These are phyloP conservation scores for Leptopilina myrica DNA, from an alignment of 2,888 invertebrate species.

Conservation along the genomic window DNA sequence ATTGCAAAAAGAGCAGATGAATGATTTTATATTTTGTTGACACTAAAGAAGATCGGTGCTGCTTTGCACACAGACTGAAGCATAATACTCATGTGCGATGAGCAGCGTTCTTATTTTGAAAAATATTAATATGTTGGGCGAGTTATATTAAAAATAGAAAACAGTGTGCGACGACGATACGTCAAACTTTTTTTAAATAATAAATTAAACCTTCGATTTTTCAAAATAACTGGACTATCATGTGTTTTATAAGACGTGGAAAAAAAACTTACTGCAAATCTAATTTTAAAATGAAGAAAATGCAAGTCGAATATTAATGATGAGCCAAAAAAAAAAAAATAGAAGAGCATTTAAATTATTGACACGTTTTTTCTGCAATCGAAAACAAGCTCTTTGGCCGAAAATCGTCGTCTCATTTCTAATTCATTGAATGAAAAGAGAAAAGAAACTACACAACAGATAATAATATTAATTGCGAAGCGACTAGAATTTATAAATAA, in stretches of 20 bases:
- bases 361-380: constrained; percentile 6
- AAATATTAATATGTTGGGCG: constrained; percentile 3
- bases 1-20: constrained; percentile 12
- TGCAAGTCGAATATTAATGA: not conserved
- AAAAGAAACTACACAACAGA: too few species aligned
- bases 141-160: constrained; percentile 5
- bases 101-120: constrained; percentile 32
- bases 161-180: not conserved
- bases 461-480: not conserved
- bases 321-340: constrained; percentile 14
- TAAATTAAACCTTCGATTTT: constrained; percentile 8
- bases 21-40: constrained; percentile 20
- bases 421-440: not conserved
- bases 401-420: constrained; percentile 30
- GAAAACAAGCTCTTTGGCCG: constrained; percentile 17
- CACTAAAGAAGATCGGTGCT: constrained; percentile 17
- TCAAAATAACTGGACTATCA: constrained; percentile 3
- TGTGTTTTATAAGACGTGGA: constrained; percentile 23
- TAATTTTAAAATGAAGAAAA: not conserved
- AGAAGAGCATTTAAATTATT: constrained; percentile 26
- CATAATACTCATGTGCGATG: constrained; percentile 34
- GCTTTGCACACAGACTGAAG: constrained; percentile 39
- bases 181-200: constrained; percentile 1
- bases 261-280: not conserved
- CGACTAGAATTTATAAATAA: constrained; percentile 27